These are phyloP conservation scores for Chorisops tibialis DNA, from an alignment of 2,888 invertebrate species.

Conservation along the genomic window DNA sequence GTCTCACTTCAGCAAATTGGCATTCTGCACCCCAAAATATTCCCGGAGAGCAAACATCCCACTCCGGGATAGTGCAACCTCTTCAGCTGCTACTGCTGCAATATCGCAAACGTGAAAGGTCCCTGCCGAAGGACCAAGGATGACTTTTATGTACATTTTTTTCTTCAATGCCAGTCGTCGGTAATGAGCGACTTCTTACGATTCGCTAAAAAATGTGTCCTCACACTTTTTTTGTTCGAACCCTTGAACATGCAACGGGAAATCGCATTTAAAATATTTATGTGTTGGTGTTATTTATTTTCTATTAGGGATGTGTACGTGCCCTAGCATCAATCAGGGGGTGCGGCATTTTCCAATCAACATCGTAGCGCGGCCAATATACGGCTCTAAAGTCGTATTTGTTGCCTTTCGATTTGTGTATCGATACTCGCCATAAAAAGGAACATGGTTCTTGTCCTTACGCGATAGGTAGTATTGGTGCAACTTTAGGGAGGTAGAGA, in stretches of 20 bases:
- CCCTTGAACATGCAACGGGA: neutral
- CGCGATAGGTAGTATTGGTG: conserved; percentile 4
- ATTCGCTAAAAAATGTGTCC: conserved; percentile 28
- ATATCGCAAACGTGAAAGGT: neutral
- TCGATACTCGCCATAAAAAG: conserved; percentile 10
- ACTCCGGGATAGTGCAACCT: neutral
- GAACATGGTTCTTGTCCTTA: neutral
- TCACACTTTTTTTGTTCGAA: conserved; percentile 3
- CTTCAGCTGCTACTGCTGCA: neutral
- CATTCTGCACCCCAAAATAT: neutral
- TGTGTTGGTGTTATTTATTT: conserved; percentile 25
- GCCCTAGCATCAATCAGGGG: conserved; percentile 19
- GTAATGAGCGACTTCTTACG: conserved; percentile 26
- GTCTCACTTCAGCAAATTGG: conserved; percentile 18
- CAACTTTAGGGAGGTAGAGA: neutral
- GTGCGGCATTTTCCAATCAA: conserved; percentile 27
- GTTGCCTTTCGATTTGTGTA: conserved; percentile 21
- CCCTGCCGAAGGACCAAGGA: neutral
- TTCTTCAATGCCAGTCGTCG: conserved; percentile 6
- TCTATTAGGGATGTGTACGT: conserved; percentile 18
- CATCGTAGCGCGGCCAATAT: conserved; percentile 18
- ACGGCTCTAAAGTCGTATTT: conserved; percentile 14
- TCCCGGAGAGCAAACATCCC: neutral
- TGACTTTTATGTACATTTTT: neutral
- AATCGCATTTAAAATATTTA: conserved; percentile 10